These are phyloP conservation scores for Tautogolabrus adspersus DNA, from an alignment of 2,113 vertebrate species.

Conservation along the genomic window DNA sequence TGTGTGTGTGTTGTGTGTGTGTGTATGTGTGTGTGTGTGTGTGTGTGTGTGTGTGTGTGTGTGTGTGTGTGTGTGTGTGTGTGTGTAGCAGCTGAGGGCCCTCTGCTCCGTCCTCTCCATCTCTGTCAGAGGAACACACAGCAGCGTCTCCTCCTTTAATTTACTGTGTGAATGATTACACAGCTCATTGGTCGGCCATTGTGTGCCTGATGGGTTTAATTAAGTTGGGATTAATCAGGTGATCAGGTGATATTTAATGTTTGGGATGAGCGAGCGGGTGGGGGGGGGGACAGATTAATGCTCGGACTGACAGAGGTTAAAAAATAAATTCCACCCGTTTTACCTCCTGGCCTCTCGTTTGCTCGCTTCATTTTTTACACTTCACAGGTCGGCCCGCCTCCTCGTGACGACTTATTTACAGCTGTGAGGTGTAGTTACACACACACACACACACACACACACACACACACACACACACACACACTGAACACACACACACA, in stretches of 20 bases:
- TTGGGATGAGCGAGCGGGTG: slow-evolving; percentile 80
- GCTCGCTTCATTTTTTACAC: slow-evolving; percentile 75
- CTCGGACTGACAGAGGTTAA: slow-evolving; percentile 85
- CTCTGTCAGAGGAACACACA: slow-evolving; percentile 94
- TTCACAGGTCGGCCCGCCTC: slow-evolving; percentile 49
- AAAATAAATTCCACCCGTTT: slow-evolving; percentile 80
- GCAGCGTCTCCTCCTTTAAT: slow-evolving; percentile 90
- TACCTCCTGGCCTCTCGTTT: slow-evolving; percentile 72
- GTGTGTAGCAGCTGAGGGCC: slow-evolving; percentile 69
- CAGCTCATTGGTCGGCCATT: slow-evolving; percentile 99
- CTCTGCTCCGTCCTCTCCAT: slow-evolving; percentile 88
- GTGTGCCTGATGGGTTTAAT: slow-evolving; percentile 99
- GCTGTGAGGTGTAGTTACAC: too few species aligned
- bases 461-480: too few species aligned
- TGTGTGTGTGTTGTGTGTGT: too few species aligned
- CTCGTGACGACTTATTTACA: slow-evolving; percentile 36
- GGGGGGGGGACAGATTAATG: slow-evolving; percentile 92
- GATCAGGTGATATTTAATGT: slow-evolving; percentile 97
- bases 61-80: slow-evolving; percentile 3
- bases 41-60: slow-evolving; percentile 9
- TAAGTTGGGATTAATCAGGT: slow-evolving; percentile 99
- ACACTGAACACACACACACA: too few species aligned
- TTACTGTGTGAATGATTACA: slow-evolving; percentile 99
- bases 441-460: too few species aligned
- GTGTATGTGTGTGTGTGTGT: not conserved